Percentiles rank a stretch among this genome's conserved stretches.
These are phyloP conservation scores for Yasuhikotakia modesta DNA, from an alignment of 2,797 vertebrate species.

Conservation along the genomic window DNA sequence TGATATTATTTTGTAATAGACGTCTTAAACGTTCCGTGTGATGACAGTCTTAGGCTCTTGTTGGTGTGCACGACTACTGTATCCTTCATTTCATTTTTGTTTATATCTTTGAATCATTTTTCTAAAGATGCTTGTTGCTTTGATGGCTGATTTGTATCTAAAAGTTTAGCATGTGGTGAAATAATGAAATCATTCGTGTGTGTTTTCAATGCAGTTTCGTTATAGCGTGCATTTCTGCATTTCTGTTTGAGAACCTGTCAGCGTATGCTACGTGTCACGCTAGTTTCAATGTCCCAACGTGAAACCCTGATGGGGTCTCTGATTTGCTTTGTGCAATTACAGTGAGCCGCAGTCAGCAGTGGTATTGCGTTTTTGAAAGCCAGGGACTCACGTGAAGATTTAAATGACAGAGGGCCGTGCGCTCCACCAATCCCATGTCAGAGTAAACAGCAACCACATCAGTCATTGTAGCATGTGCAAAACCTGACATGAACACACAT, in stretches of 20 bases:
- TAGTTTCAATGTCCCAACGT: not conserved
- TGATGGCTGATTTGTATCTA: no score
- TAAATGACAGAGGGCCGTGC: slow-evolving; percentile 35
- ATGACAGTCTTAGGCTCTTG: not conserved
- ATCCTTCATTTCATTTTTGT: not conserved
- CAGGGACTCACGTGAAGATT: slow-evolving; percentile 34
- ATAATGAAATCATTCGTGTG: not conserved
- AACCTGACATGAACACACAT: slow-evolving; percentile 15
- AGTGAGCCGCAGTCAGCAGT: not conserved
- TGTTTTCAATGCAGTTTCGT: not conserved
- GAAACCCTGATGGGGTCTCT: not conserved
- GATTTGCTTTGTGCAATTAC: slow-evolving; percentile 2
- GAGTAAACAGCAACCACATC: slow-evolving; percentile 30
- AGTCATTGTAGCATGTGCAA: slow-evolving; percentile 39
- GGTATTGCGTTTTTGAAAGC: slow-evolving; percentile 28
- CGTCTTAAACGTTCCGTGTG: not conserved
- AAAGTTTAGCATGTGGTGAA: not conserved
- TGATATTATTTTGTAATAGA: not conserved
- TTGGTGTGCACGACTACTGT: not conserved
- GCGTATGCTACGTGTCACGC: not conserved
- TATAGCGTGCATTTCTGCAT: no score
- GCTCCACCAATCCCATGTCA: slow-evolving; percentile 24
- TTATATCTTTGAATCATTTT: not conserved
- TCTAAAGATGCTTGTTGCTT: no score
- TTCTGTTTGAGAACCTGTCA: not conserved